Evolutionary conservation across 1,140 invertebrate genomes (phyloP), one percentile per base, ranked within the genome.

Genomic region (Pristionchus pacificus): DNA sequence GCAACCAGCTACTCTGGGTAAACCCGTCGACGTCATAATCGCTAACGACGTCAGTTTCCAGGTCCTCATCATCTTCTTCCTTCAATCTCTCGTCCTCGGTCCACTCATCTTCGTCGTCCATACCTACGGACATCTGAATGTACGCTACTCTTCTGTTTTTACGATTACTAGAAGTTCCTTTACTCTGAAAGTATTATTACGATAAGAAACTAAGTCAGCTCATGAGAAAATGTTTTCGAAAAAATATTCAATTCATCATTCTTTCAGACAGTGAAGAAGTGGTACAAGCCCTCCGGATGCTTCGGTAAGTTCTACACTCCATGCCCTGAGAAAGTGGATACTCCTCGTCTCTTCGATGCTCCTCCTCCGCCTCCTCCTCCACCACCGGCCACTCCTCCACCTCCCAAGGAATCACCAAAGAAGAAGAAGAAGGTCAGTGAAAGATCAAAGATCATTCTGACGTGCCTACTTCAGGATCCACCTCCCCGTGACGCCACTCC

Each of bases 61-160:
- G 57, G 15, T 72, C 13, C 66, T 72, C 33, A 62, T 72, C n/a
- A 6, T 74, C 24, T 28, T 32, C 3, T 24, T 65, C 3, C 29
- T 57, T 14, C 60, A 71, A 32, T 59, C 27, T 14, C 19, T 63
- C 1, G 24, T 74, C n/a, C 63, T 74, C 25, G 73, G 73, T 15
- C 73, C 73, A 19, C 57, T 61, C 10, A 58, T 71, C 1, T 74
- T 74, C 49, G 60, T 74, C 30, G 49, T 32, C 29, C 73, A 74
- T 55, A 74, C 73, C 0, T 74, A 60, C 57, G 49, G 68, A 32
- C 69, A 74, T 68, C 1, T 66, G 32, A 74, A 74, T 55, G 73
- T 74, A 60, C 31, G 71, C n/a, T 32, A 15, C 33, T 2, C 30
- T 13, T 61, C n/a, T 2, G 30, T 33, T 58, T 30, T 1, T 38